Conservation (phyloP, 2,888 invertebrate genomes). For the Adineta ricciae region DNA sequence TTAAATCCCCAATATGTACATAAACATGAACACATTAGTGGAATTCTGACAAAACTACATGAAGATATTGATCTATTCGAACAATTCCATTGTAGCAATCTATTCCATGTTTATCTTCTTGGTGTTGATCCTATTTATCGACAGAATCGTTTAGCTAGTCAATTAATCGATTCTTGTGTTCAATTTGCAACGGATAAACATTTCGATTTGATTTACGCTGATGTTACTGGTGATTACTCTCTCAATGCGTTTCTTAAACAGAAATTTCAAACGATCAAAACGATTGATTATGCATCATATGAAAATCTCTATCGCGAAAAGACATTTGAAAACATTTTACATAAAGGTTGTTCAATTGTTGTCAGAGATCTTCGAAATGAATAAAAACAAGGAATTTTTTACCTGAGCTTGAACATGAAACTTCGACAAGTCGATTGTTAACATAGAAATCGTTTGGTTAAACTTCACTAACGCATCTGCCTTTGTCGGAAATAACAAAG, state of each 20-base stretch:
- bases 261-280: not conserved
- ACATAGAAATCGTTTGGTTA: too few species aligned
- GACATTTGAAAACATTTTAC: not conserved
- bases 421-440: too few species aligned
- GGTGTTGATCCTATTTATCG: not conserved
- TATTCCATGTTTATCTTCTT: not conserved
- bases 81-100: not conserved
- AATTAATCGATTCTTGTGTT: not conserved
- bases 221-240: not conserved
- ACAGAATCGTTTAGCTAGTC: not conserved
- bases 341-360: conserved; percentile 20
- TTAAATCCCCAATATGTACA: not conserved
- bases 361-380: not conserved
- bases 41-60: not conserved
- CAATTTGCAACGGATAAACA: not conserved
- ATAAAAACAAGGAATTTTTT: not conserved
- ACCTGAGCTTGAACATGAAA: too few species aligned
- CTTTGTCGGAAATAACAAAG: not conserved
- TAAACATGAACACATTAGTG: not conserved
- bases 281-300: not conserved
- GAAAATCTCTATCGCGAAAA: conserved; percentile 5
- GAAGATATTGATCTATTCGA: not conserved
- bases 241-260: conserved; percentile 20
- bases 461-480: not conserved
- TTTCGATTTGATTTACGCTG: not conserved